Percentiles rank a stretch among this genome's conserved stretches.
Conservation (phyloP, 2,888 invertebrate genomes). For the Anarsia innoxiella region DNA sequence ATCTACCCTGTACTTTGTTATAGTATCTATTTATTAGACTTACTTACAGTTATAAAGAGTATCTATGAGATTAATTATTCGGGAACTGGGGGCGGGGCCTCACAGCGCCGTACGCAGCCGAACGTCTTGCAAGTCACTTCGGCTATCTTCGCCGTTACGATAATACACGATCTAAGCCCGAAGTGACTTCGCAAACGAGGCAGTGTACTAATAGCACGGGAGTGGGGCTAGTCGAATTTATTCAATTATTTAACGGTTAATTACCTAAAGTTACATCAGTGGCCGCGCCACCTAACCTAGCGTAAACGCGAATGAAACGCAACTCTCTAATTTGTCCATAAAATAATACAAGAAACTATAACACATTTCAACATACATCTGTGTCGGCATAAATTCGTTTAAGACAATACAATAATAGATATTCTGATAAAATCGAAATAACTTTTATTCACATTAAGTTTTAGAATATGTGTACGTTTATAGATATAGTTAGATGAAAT, state of each 20-base stretch:
- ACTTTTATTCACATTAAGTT: conserved; percentile 69
- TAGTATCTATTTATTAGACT: conserved; percentile 66
- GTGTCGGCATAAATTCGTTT: conserved; percentile 64
- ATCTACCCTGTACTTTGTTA: conserved; percentile 74
- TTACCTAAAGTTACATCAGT: conserved; percentile 53
- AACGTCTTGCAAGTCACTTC: neutral
- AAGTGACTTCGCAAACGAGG: neutral
- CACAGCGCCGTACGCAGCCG: conserved; percentile 37
- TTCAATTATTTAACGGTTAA: conserved; percentile 41
- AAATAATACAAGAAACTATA: conserved; percentile 64
- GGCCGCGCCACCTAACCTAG: conserved; percentile 71
- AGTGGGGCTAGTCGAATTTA: conserved; percentile 28
- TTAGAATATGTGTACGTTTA: conserved; percentile 71
- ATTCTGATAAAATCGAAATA: conserved; percentile 71
- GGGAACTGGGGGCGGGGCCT: conserved; percentile 39
- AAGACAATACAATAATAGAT: conserved; percentile 62
- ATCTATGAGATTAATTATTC: conserved; percentile 53
- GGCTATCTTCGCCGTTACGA: neutral
- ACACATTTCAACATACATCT: conserved; percentile 53
- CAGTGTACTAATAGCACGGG: conserved; percentile 1
- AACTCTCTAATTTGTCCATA: conserved; percentile 64
- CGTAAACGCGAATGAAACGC: conserved; percentile 65
- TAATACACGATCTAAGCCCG: neutral
- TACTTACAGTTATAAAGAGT: conserved; percentile 58
- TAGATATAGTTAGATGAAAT: conserved; percentile 51